phyloP scores from a whole-genome alignment of 1,140 invertebrate species.

The Gryllus bimaculatus region DNA sequence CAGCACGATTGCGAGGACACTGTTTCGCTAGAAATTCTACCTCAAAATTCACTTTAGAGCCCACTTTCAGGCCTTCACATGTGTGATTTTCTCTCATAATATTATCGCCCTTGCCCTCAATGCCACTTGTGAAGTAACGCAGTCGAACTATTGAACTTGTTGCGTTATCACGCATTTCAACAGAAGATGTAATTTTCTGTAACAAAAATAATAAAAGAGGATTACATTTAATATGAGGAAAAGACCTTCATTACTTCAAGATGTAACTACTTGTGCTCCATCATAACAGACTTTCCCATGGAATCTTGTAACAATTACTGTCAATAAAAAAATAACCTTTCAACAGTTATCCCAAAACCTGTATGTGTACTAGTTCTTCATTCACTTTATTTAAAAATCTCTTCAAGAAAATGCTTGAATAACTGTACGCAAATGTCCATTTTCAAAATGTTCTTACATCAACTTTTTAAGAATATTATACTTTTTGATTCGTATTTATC shows the following conservation, averaged over 20 bases:
- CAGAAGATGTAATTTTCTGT: slow-evolving; percentile 83
- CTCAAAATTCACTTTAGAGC: slow-evolving; percentile 51
- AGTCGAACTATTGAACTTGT: slow-evolving; percentile 46
- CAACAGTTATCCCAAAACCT: too few relatives aligned
- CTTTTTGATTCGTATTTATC: too few relatives aligned
- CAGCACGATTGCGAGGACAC: slow-evolving; percentile 60
- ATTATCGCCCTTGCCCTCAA: slow-evolving; percentile 25
- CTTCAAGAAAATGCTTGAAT: too few relatives aligned
- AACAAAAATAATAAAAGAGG: slow-evolving; percentile 17
- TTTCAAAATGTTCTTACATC: too few relatives aligned
- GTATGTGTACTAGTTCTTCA: too few relatives aligned
- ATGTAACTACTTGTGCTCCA: too few relatives aligned
- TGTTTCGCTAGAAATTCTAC: slow-evolving; percentile 61
- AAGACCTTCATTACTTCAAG: not conserved
- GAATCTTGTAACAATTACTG: too few relatives aligned
- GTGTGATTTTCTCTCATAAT: slow-evolving; percentile 58
- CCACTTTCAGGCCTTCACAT: slow-evolving; percentile 78
- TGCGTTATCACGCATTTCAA: slow-evolving; percentile 87
- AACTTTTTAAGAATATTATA: too few relatives aligned
- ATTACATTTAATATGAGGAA: not conserved
- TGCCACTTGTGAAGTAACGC: slow-evolving; percentile 23
- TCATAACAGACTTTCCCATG: too few relatives aligned
- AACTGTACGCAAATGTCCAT: too few relatives aligned
- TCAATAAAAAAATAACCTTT: too few relatives aligned
- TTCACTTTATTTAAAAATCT: too few relatives aligned